phyloP scores from a whole-genome alignment of 2,113 vertebrate species.

The Vidua chalybeata region DNA sequence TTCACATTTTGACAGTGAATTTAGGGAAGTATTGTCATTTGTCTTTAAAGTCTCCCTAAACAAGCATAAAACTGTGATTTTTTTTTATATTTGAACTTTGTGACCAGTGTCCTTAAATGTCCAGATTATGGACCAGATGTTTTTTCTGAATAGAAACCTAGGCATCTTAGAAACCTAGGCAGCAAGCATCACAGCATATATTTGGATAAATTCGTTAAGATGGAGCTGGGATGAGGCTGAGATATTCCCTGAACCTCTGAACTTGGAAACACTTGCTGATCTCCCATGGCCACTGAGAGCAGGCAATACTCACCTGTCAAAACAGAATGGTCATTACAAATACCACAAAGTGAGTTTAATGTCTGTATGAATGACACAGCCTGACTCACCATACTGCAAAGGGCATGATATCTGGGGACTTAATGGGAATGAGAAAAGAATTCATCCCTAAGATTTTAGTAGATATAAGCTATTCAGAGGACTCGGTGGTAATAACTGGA shows the following conservation, averaged over 20 bases:
- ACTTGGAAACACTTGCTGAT: background rate
- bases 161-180: background rate
- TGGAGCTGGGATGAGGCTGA: background rate
- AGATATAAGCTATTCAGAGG: background rate
- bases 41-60: background rate
- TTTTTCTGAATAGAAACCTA: background rate
- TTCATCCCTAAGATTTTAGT: background rate
- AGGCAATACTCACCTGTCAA: background rate
- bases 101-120: background rate
- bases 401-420: background rate
- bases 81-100: background rate
- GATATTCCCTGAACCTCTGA: background rate
- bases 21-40: background rate
- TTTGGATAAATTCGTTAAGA: background rate
- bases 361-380: background rate
- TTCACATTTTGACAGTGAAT: background rate
- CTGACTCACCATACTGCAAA: background rate
- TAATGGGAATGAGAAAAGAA: background rate
- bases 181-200: background rate
- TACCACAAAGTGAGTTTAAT: background rate
- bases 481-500: background rate
- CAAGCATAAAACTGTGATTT: background rate
- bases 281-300: rapidly evolving
- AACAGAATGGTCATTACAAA: background rate
- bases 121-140: background rate